Base-by-base conservation (phyloP, 2,113 vertebrate species). In the Thymallus thymallus region DNA sequence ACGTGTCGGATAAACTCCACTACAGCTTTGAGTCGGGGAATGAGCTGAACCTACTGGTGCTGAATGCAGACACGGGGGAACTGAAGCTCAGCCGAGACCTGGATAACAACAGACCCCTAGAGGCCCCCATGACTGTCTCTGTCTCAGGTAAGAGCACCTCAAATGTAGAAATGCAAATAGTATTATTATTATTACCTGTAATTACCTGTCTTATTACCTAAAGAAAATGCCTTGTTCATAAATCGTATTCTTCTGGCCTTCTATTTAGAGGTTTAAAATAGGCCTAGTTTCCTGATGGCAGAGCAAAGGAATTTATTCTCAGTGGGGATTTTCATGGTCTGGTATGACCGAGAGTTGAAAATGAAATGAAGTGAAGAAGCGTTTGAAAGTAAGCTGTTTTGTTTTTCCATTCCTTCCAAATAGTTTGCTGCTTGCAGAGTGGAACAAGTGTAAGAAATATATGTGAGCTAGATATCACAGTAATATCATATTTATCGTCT, bases 1-100 rank as follows among this genome's bases (percentile, higher is more conserved):
- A 99, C 73, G 93, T 98, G 55, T 96, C 94, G 0, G 97, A 98
- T 89, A 95, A 93, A 72, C 93, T 99, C 58, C 92, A 89, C 71
- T 99, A 96, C 81, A 94, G 92, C 76, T 98, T 98, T 73, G 86
- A 95, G 77, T 95, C 94, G 75, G 98, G 98, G 76, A 99, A 99
- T 5, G 98, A 98, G 70, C 92, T 99, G 72, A 93, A 70, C 60
- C 88, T 99, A 72, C 90, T 99, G 71, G 90, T 98, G 78, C 79
- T 98, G 78, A 95, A 98, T 81, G 88, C 95, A 0, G 80, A 94
- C 80, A 96, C 95, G 0, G 98, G 98, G 5, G 96, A 99, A 30
- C 91, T 99, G 75, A 96, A 94, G 87, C 91, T 99, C 72, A 98
- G 96, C 84, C 91, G 90, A 0, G 94, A 96, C 82, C 87, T 99